Evolutionary conservation across 2,113 vertebrate genomes (phyloP), one percentile per base, ranked within the genome.

Genomic region (human): DNA sequence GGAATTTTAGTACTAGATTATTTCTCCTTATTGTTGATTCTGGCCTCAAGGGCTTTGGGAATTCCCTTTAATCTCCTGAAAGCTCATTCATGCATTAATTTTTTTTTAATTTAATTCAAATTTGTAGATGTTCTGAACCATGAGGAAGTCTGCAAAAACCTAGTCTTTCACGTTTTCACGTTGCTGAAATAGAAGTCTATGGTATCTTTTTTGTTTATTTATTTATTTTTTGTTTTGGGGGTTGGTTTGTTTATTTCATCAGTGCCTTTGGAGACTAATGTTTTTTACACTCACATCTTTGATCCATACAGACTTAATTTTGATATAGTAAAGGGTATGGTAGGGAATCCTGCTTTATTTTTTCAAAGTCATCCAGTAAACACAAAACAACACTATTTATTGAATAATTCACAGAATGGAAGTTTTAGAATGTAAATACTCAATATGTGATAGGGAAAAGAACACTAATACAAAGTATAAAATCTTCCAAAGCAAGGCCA

Each of bases 251-350:
- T 30, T 64, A 14, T 64, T 64, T 64, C 27, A 5, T 13, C 12
- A 64, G 61, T 32, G 27, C 12, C 2, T 64, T 64, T 64, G 61
- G 61, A 64, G 30, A 64, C 27, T 30, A 64, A 32, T 32, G 61
- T 64, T 30, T 64, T 64, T 64, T 64, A 64, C 27, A 64, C 13
- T 64, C 27, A 85, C 48, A 81, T 85, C 73, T 97, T 76, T 96
- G 83, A 95, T 85, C 23, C 30, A 64, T 40, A n/a, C 70, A 43
- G 43, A 92, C 81, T 93, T 97, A 87, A 70, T 86, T 92, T 95
- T 85, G n/a, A 50, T 94, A 75, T 68, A 52, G 72, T 96, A 48
- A 88, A 76, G 32, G 55, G 10, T 57, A 2, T 50, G 17, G 38
- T 64, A 43, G 61, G n/a, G 10, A 85, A 85, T 86, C 35, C 22